phyloP scores from a whole-genome alignment of 2,888 invertebrate genomes.

The Cephus runcator region DNA sequence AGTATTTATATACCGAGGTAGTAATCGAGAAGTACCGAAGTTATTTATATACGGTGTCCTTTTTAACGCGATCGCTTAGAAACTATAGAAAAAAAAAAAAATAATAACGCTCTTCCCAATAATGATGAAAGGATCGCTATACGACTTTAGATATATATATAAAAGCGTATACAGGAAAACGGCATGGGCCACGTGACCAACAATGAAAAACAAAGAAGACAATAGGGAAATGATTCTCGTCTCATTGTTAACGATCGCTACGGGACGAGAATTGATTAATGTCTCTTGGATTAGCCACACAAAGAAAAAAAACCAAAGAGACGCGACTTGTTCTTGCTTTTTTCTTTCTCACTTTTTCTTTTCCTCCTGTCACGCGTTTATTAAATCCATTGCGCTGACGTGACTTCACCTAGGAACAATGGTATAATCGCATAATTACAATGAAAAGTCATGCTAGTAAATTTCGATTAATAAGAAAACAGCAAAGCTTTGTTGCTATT shows the following conservation, averaged over 20 bases:
- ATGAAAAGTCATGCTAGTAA: neutral
- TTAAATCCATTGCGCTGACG: neutral
- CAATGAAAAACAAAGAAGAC: neutral
- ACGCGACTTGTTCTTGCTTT: neutral
- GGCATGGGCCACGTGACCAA: neutral
- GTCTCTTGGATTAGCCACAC: neutral
- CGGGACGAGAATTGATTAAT: neutral
- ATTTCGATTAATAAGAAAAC: neutral
- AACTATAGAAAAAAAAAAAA: neutral
- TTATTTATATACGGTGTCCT: constrained; percentile 20
- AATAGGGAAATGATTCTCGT: neutral
- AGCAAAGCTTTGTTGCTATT: neutral
- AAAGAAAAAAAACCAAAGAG: neutral
- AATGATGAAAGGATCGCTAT: neutral
- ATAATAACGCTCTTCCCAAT: neutral
- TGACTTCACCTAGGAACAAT: neutral
- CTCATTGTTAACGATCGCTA: neutral
- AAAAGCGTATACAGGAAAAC: constrained; percentile 2
- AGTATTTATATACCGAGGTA: constrained; percentile 33
- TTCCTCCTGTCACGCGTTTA: neutral
- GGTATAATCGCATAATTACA: neutral
- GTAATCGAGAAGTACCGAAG: constrained; percentile 3
- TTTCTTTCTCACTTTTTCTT: neutral
- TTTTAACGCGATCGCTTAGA: constrained; percentile 14
- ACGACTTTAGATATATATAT: neutral